These are phyloP conservation scores for Callipepla squamata DNA, from an alignment of 2,113 vertebrate species.

Conservation along the genomic window DNA sequence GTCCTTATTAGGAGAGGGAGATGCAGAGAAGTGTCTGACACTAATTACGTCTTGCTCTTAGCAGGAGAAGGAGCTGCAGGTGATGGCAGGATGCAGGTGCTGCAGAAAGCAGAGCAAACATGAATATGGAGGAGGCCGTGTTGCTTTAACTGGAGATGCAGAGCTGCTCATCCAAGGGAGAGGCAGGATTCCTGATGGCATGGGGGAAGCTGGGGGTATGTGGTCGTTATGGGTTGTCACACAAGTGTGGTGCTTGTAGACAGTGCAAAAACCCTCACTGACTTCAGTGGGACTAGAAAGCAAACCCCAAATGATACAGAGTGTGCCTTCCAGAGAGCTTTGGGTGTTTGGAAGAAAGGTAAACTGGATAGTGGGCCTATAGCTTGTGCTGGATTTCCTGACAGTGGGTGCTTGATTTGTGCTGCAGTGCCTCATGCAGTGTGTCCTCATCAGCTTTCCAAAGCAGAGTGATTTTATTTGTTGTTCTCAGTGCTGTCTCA, in stretches of 20 bases:
- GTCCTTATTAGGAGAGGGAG: background rate
- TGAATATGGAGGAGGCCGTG: background rate
- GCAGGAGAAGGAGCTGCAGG: background rate
- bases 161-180: background rate
- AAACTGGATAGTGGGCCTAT: background rate
- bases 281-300: background rate
- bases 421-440: fast-evolving
- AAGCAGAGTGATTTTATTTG: background rate
- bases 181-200: background rate
- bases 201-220: background rate
- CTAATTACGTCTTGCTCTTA: background rate
- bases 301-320: background rate
- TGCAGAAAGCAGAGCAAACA: background rate
- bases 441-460: background rate
- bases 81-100: background rate
- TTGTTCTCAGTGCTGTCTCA: background rate
- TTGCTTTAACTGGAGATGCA: background rate
- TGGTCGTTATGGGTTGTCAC: background rate
- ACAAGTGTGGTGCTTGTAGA: background rate
- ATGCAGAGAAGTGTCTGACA: background rate
- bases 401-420: no score
- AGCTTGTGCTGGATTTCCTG: background rate
- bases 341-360: background rate
- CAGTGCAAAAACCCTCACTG: background rate
- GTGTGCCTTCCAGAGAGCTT: background rate